A percentile compares a stretch with the other conserved stretches of the same genome.
phyloP scores from a whole-genome alignment of 2,888 invertebrate genomes.

The Tenthredo scrophulariae region DNA sequence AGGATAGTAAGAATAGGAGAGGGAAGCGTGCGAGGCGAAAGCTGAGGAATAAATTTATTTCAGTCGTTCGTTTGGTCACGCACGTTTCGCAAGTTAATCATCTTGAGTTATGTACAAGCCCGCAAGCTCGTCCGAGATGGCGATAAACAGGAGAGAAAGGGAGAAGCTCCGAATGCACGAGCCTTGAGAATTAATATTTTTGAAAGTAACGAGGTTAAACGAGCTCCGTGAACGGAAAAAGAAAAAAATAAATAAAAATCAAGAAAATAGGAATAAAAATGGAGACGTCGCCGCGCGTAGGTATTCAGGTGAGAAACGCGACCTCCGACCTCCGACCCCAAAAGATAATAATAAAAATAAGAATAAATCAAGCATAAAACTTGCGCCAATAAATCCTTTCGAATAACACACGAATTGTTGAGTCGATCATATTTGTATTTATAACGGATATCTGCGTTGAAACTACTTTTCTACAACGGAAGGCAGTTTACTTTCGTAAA shows the following conservation, averaged over 20 bases:
- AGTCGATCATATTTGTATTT: not conserved
- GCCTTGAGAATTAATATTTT: slow-evolving; percentile 70
- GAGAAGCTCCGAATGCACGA: slow-evolving; percentile 57
- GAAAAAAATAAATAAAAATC: slow-evolving; percentile 22
- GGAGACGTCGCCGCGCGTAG: slow-evolving; percentile 56
- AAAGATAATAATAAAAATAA: not conserved
- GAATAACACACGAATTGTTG: not conserved
- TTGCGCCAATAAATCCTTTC: not conserved
- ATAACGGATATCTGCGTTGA: not conserved
- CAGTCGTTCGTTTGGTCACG: slow-evolving; percentile 71
- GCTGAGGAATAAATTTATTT: slow-evolving; percentile 66
- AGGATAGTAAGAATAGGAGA: slow-evolving; percentile 47
- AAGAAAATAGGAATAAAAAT: slow-evolving; percentile 57
- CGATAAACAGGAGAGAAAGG: slow-evolving; percentile 65
- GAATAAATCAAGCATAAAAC: not conserved
- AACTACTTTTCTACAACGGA: not conserved
- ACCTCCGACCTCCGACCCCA: not conserved
- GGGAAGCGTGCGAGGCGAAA: slow-evolving; percentile 35
- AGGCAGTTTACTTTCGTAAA: slow-evolving; percentile 6
- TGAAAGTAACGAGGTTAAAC: slow-evolving; percentile 65
- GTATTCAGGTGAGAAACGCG: slow-evolving; percentile 17
- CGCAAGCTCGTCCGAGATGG: slow-evolving; percentile 64
- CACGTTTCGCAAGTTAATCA: slow-evolving; percentile 73
- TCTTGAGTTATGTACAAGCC: slow-evolving; percentile 71
- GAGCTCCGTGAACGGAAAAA: slow-evolving; percentile 55